Percentiles rank a stretch among this genome's conserved stretches.
Evolutionary conservation across 1,140 invertebrate species (phyloP).

Genomic region (Diabrotica virgifera): DNA sequence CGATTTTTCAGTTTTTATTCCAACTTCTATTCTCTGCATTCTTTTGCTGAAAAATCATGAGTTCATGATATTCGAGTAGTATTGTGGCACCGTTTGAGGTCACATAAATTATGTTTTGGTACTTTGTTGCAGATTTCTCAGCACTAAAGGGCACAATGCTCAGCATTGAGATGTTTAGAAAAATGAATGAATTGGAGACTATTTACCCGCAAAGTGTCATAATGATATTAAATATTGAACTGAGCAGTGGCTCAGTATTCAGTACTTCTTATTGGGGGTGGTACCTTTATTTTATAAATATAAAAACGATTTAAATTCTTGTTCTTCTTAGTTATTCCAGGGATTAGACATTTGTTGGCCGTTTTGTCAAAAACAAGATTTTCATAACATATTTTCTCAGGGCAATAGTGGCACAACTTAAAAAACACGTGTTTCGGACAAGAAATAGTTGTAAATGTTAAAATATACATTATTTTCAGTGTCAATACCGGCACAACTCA

Average conservation of each 20-base stretch:
- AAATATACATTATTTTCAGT: no score
- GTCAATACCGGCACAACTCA: no score
- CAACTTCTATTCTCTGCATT: slow-evolving; percentile 16
- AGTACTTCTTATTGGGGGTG: background rate
- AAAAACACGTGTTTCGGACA: no score
- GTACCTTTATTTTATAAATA: background rate
- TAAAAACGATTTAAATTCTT: background rate
- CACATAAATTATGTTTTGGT: slow-evolving; percentile 37
- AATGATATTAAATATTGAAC: slow-evolving; percentile 14
- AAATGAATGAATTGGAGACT: slow-evolving; percentile 20
- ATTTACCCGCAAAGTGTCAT: slow-evolving; percentile 38
- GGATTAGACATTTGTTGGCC: no score
- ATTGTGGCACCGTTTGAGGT: slow-evolving; percentile 38
- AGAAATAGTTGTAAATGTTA: no score
- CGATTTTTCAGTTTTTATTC: slow-evolving; percentile 39
- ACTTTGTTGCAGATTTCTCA: slow-evolving; percentile 15
- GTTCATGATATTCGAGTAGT: slow-evolving; percentile 35
- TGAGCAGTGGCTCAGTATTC: background rate
- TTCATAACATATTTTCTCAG: no score
- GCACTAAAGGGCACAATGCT: slow-evolving; percentile 7
- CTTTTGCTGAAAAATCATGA: slow-evolving; percentile 24
- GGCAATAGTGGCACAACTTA: no score
- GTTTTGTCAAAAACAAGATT: no score
- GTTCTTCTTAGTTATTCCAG: no score
- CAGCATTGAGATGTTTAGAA: slow-evolving; percentile 24